Evolutionary conservation across 2,888 invertebrate species (phyloP).

Genomic region (Leptopilina myrica): DNA sequence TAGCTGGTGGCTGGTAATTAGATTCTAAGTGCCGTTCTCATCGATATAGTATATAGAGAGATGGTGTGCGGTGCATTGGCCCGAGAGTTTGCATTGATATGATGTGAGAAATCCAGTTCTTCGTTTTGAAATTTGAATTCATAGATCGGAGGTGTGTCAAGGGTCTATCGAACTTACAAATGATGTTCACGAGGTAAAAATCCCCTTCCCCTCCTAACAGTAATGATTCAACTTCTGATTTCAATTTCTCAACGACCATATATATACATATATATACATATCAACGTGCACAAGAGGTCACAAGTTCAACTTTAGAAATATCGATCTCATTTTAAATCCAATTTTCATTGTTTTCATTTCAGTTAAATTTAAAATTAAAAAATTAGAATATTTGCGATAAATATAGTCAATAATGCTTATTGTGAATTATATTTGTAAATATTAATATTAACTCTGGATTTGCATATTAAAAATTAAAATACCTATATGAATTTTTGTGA

Average conservation of each 20-base stretch:
- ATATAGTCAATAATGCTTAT: no score
- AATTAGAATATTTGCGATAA: no score
- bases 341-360: background rate
- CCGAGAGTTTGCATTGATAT: slow-evolving; percentile 6
- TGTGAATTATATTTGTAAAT: no score
- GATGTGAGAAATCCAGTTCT: slow-evolving; percentile 20
- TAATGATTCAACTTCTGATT: slow-evolving; percentile 5
- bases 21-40: slow-evolving; percentile 36
- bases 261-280: background rate
- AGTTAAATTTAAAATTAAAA: background rate
- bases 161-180: slow-evolving; percentile 11
- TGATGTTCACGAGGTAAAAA: slow-evolving; percentile 1
- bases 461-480: no score
- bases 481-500: no score
- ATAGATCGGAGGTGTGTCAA: background rate
- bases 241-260: background rate
- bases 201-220: no score
- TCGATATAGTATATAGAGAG: slow-evolving; percentile 5
- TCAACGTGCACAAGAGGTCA: background rate
- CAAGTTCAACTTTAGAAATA: background rate
- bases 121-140: slow-evolving; percentile 19
- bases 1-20: slow-evolving; percentile 28
- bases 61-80: slow-evolving; percentile 25
- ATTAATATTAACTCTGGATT: no score
- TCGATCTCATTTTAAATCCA: background rate